phyloP scores from a whole-genome alignment of 1,140 invertebrate genomes.

The Lysiphlebus fabarum region DNA sequence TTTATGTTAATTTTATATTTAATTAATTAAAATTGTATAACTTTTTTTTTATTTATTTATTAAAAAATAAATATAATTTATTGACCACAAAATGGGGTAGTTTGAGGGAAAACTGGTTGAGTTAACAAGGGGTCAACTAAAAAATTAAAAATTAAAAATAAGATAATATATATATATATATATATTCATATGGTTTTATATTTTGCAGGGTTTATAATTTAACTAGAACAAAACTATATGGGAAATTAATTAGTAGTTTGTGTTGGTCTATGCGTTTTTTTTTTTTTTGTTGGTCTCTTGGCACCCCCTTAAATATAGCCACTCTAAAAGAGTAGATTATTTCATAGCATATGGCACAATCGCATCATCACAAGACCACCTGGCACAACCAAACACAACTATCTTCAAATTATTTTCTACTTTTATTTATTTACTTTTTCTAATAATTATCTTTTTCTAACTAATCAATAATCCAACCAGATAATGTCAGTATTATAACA shows the following conservation, averaged over 20 bases:
- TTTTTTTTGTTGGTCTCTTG: too few species aligned
- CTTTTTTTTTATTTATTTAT: neutral
- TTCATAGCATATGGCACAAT: constrained; percentile 52
- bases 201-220: constrained; percentile 27
- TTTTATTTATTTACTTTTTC: neutral
- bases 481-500: too few species aligned
- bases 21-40: neutral
- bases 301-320: constrained; percentile 30
- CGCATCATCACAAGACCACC: constrained; percentile 49
- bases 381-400: constrained; percentile 36
- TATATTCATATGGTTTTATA: too few species aligned
- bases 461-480: too few species aligned
- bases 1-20: too few species aligned
- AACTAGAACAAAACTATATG: constrained; percentile 48
- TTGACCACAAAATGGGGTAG: too few species aligned
- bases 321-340: constrained; percentile 35
- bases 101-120: too few species aligned
- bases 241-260: constrained; percentile 52
- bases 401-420: neutral
- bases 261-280: too few species aligned
- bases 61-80: neutral
- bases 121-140: too few species aligned
- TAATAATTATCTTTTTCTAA: too few species aligned
- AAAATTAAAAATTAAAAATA: neutral
- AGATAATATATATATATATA: too few species aligned